Evolutionary conservation across 2,888 invertebrate species (phyloP), one percentile per base, ranked within the genome.

Genomic region (Entomobrya proxima): DNA sequence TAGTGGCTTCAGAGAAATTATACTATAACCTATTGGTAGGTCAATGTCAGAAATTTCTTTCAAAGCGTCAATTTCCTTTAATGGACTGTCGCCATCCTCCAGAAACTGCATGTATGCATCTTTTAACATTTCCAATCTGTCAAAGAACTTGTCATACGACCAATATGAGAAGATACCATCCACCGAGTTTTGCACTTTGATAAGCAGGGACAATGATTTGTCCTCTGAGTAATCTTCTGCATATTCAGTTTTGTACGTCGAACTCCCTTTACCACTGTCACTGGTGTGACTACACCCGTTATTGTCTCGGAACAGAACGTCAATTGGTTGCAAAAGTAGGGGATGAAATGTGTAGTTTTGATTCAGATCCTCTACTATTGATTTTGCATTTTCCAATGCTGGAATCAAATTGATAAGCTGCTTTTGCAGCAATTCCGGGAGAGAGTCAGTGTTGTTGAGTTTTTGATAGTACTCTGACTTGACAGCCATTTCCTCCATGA

Each of bases 401-500:
- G 79, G 83, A 58, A 77, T 35, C 37, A 88, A 30, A 1, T 32
- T 13, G 11, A 61, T 4, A 6, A 82, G 32, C 35, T 72, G 58
- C 2, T 40, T 79, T 47, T 83, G 61, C 24, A 83, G 13, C 15
- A 6, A 2, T 52, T 79, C 74, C 0, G 44, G 15, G 32, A 77
- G 18, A 11, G 21, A 67, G 15, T 30, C 50, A 58, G 15, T n/a
- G n/a, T 4, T 1, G 15, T 27, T 58, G 2, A 64, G n/a, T 7
- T 35, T 52, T 35, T 52, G 55, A 27, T 52, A 75, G 4, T 21
- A 11, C n/a, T 67, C 67, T 5, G 87, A 85, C 32, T 87, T 85
- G 1, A 77, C 90, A 0, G 93, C 93, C 44, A 94, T 93, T 90
- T 94, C 94, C 83, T 93, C 92, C 89, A 93, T 93, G 1, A 93